A percentile compares a stretch with the other conserved stretches of the same genome.
Evolutionary conservation across 2,797 vertebrate genomes (phyloP).

Genomic region (Rhinichthys osculus): DNA sequence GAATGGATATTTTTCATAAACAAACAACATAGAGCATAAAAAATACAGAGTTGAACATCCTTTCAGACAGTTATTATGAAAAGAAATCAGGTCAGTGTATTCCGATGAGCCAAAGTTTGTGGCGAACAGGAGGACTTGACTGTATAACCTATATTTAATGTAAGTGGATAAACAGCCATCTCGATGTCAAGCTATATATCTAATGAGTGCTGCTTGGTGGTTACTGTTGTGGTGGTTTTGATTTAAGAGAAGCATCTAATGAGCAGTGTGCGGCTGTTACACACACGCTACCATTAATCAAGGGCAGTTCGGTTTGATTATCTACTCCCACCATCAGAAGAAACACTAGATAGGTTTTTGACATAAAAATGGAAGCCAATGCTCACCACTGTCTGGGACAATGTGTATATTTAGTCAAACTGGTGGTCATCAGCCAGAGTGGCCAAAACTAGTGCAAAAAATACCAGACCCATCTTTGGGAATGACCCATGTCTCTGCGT

Average conservation of each 20-base stretch:
- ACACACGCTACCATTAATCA: constrained; percentile 44
- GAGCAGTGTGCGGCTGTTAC: not conserved
- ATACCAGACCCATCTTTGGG: constrained; percentile 73
- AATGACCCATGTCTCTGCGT: constrained; percentile 58
- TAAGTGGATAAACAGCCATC: constrained; percentile 43
- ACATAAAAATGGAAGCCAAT: constrained; percentile 38
- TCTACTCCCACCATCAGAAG: constrained; percentile 25
- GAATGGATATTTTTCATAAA: constrained; percentile 6
- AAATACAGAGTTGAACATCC: not conserved
- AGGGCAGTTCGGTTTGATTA: constrained; percentile 13
- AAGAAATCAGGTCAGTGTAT: not conserved
- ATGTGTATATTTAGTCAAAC: constrained; percentile 50
- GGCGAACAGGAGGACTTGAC: constrained; percentile 18
- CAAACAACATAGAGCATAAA: not conserved
- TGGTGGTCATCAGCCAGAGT: constrained; percentile 44
- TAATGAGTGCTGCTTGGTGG: constrained; percentile 29
- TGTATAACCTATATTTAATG: constrained; percentile 42
- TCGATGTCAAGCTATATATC: constrained; percentile 30
- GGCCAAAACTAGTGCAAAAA: constrained; percentile 58
- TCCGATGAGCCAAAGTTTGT: not conserved
- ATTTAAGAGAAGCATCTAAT: constrained; percentile 38
- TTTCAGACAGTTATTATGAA: not conserved
- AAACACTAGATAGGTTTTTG: constrained; percentile 23
- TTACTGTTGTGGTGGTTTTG: constrained; percentile 35
- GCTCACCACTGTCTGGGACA: constrained; percentile 38